Evolutionary conservation across 2,888 invertebrate genomes (phyloP).

Genomic region (Drosophila kanekoi): DNA sequence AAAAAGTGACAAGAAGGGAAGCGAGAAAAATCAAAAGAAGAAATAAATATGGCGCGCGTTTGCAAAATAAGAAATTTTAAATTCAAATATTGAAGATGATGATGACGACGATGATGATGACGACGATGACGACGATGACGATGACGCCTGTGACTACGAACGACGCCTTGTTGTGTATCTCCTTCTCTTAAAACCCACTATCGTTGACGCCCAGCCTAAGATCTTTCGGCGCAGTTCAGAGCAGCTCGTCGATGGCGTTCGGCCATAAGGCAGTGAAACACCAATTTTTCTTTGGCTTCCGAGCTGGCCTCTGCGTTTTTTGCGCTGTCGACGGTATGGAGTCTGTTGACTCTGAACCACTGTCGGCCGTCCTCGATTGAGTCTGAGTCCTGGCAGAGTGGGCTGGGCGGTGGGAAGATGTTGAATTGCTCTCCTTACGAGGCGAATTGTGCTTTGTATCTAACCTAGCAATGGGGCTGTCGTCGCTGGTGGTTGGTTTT

Average conservation of each 20-base stretch:
- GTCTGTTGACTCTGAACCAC: slow-evolving; percentile 27
- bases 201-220: background rate
- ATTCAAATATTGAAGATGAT: slow-evolving; percentile 79
- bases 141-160: slow-evolving; percentile 19
- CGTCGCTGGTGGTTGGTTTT: slow-evolving; percentile 70
- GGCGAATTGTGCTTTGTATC: slow-evolving; percentile 43
- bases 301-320: slow-evolving; percentile 30
- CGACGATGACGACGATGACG: background rate
- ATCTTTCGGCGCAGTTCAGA: slow-evolving; percentile 14
- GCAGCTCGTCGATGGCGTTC: slow-evolving; percentile 40
- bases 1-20: slow-evolving; percentile 34
- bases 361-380: slow-evolving; percentile 12
- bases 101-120: slow-evolving; percentile 23
- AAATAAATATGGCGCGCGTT: slow-evolving; percentile 81
- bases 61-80: slow-evolving; percentile 76
- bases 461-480: slow-evolving; percentile 41
- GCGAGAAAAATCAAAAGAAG: slow-evolving; percentile 75
- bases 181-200: background rate
- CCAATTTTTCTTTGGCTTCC: slow-evolving; percentile 44
- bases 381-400: slow-evolving; percentile 13
- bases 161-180: background rate
- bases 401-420: slow-evolving; percentile 12
- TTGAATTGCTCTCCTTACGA: slow-evolving; percentile 35
- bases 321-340: slow-evolving; percentile 28
- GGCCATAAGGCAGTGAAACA: slow-evolving; percentile 38